Evolutionary conservation across 2,888 invertebrate genomes (phyloP), one percentile per base, ranked within the genome.

Genomic region (Erebia palarica): DNA sequence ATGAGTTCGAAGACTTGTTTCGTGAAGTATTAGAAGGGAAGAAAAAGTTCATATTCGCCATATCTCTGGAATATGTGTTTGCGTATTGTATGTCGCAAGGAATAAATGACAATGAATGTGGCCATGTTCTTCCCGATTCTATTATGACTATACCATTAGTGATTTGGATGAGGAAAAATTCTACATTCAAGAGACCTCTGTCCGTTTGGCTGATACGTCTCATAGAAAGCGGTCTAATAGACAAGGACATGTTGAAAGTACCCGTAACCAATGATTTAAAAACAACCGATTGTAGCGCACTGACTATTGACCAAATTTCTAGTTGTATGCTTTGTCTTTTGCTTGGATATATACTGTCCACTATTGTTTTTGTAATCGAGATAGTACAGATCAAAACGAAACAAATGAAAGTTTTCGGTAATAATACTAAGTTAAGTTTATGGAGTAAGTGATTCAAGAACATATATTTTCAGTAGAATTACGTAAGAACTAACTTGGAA

Each of bases 81-180:
- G 84, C 86, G 1, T 85, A 83, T 67, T 90, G 90, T 57, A 67
- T 85, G 8, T 76, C 85, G 0, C 81, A 81, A 49, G 88, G 86
- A 0, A 85, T 84, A 71, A 85, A 83, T 14, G 88, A 86, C 14
- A 80, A 83, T n/a, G 85, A 85, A 69, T 90, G 90, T 74, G 90
- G 87, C 0, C 83, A 88, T 65, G 75, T 89, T 2, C 79, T 91
- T 3, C 83, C 88, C 0, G 89, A 90, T 68, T 87, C 87, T 0
- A 89, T 90, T 44, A 79, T 90, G 78, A 86, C 86, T 1, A 81
- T 88, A 7, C 89, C 90, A 8, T 77, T 89, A 63, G 90, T 89
- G 1, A 80, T 90, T 16, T 90, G 88, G 89, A 86, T 86, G 82
- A 85, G 78, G 68, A 82, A 81, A 71, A 79, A 85, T 68, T 90